phyloP scores from a whole-genome alignment of 2,113 vertebrate species.

The Morone saxatilis region DNA sequence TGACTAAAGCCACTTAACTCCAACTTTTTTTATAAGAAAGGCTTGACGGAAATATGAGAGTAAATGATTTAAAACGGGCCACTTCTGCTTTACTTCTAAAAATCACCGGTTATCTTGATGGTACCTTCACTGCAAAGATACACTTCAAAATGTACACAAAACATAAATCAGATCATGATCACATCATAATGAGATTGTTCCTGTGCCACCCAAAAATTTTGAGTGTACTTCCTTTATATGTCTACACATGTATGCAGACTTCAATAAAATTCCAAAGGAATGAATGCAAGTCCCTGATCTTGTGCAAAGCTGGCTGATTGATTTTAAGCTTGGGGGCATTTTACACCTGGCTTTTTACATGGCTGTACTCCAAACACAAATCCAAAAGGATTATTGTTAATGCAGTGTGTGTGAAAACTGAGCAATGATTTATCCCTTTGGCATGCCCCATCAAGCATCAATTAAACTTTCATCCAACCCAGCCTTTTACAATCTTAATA shows the following conservation, averaged over 20 bases:
- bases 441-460: not conserved
- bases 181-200: not conserved
- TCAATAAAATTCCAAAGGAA: not conserved
- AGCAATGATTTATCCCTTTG: not conserved
- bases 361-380: not conserved
- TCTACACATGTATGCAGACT: not conserved
- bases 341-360: constrained; percentile 12
- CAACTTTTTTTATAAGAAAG: constrained; percentile 17
- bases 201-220: not conserved
- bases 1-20: constrained; percentile 24
- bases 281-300: not conserved
- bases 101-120: not conserved
- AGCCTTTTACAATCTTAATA: constrained; percentile 8
- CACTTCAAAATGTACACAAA: not conserved
- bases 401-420: not conserved
- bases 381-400: constrained; percentile 1
- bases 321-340: constrained; percentile 1
- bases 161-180: constrained; percentile 3
- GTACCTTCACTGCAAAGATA: not conserved
- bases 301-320: not conserved
- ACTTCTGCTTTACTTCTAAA: constrained; percentile 18
- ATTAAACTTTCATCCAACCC: not conserved
- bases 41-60: constrained; percentile 6
- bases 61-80: constrained; percentile 17
- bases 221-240: not conserved